Evolutionary conservation across 2,888 invertebrate genomes (phyloP).

Genomic region (Phania funesta): DNA sequence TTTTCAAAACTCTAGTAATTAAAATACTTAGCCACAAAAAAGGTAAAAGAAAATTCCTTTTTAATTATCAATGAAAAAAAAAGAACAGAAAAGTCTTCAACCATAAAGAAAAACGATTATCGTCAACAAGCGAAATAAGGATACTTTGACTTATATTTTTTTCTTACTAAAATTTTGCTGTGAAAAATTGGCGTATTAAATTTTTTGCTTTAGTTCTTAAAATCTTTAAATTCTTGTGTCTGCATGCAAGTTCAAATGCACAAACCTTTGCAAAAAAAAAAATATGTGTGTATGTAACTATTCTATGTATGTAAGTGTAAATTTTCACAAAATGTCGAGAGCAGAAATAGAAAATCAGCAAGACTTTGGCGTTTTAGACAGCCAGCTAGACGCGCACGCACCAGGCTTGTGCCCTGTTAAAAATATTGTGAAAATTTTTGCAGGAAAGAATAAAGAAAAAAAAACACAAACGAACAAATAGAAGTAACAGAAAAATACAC

Average conservation of each 20-base stretch:
- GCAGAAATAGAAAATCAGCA: slow-evolving; percentile 46
- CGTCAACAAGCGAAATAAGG: slow-evolving; percentile 16
- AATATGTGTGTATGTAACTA: background rate
- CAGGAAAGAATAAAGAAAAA: background rate
- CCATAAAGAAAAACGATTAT: slow-evolving; percentile 9
- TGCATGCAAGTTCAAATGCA: slow-evolving; percentile 36
- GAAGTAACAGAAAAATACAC: slow-evolving; percentile 19
- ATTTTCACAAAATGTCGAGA: slow-evolving; percentile 18
- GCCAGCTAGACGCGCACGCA: slow-evolving; percentile 65
- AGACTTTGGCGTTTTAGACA: slow-evolving; percentile 64
- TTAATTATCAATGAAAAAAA: too few relatives aligned
- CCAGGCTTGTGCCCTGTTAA: slow-evolving; percentile 38
- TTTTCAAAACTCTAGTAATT: too few relatives aligned
- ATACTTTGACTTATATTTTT: slow-evolving; percentile 1
- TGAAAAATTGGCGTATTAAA: background rate
- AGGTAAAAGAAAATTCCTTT: too few relatives aligned
- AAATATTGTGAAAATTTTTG: slow-evolving; percentile 14
- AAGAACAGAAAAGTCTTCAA: too few relatives aligned
- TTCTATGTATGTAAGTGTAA: background rate
- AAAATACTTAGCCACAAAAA: too few relatives aligned
- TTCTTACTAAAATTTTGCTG: background rate
- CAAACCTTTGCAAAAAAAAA: background rate
- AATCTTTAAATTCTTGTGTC: slow-evolving; percentile 31
- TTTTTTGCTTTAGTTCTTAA: slow-evolving; percentile 10
- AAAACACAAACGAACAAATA: slow-evolving; percentile 26